phyloP scores from a whole-genome alignment of 2,797 vertebrate genomes.

The Rhinophrynus dorsalis region DNA sequence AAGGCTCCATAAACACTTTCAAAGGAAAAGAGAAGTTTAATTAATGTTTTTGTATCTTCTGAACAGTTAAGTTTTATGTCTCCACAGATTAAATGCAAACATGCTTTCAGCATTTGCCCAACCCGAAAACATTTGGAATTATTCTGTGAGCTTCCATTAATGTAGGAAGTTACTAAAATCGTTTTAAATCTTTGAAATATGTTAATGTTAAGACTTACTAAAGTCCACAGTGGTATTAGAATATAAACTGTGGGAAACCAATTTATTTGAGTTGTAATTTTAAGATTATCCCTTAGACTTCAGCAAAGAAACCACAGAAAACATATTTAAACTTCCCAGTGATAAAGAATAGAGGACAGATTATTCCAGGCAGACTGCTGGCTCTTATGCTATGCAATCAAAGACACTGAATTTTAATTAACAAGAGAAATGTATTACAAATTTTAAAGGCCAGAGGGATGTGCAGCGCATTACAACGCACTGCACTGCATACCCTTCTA shows the following conservation, averaged over 20 bases:
- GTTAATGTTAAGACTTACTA: conserved; percentile 54
- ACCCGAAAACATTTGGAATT: conserved; percentile 5
- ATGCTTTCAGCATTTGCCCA: conserved; percentile 4
- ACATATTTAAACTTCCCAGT: conserved; percentile 4
- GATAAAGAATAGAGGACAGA: conserved; percentile 1
- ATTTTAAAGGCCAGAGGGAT: too few species aligned
- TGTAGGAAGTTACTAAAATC: conserved; percentile 55
- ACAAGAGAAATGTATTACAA: too few species aligned
- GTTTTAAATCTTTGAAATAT: conserved; percentile 55
- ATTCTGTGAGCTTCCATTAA: conserved; percentile 49
- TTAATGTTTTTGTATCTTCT: conserved; percentile 14
- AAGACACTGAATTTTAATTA: background rate
- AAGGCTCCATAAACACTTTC: background rate
- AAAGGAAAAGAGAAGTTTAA: conserved; percentile 4
- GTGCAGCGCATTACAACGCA: too few species aligned
- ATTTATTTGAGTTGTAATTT: conserved; percentile 62
- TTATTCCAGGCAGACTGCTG: background rate
- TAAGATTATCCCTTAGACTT: conserved; percentile 58
- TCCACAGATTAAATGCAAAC: conserved; percentile 33
- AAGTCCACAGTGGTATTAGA: conserved; percentile 52
- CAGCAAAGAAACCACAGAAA: background rate
- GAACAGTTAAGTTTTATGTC: conserved; percentile 15
- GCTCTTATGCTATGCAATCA: background rate
- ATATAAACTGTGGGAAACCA: conserved; percentile 57
- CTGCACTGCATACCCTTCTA: too few species aligned